A percentile compares a stretch with the other conserved stretches of the same genome.
These are phyloP conservation scores for Atherinosoma microstoma DNA, from an alignment of 2,797 vertebrate species.

Conservation along the genomic window DNA sequence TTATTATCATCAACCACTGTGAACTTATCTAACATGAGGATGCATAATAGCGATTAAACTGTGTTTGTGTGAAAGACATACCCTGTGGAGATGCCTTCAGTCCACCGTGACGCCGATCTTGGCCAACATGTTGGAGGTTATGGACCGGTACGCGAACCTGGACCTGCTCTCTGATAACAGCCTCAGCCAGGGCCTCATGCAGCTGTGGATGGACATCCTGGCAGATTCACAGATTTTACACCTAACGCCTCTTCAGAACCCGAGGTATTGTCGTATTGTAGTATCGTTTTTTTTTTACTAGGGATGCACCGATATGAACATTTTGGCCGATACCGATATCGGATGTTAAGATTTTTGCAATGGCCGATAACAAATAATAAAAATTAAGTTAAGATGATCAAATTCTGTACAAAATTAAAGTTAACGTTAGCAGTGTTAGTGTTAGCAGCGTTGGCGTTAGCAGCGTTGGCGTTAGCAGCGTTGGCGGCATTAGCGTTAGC, in stretches of 20 bases:
- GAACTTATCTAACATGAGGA: neutral
- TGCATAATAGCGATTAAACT: neutral
- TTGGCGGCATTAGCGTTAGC: too few relatives aligned
- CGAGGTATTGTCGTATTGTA: conserved; percentile 75
- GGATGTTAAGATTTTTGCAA: too few relatives aligned
- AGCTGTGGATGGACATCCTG: conserved; percentile 83
- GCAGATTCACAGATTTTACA: conserved; percentile 73
- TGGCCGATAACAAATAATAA: too few relatives aligned
- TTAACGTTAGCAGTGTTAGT: too few relatives aligned
- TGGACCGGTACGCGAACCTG: conserved; percentile 81
- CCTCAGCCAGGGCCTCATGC: conserved; percentile 58
- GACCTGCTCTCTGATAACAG: conserved; percentile 66
- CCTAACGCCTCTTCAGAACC: conserved; percentile 50
- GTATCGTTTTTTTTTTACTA: too few relatives aligned
- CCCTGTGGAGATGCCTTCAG: conserved; percentile 83
- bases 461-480: too few relatives aligned
- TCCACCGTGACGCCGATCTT: conserved; percentile 73
- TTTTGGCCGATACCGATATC: too few relatives aligned
- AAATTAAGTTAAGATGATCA: too few relatives aligned
- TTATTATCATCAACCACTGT: neutral
- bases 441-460: too few relatives aligned
- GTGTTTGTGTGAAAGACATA: conserved; percentile 68
- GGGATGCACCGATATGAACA: too few relatives aligned
- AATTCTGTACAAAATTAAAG: too few relatives aligned
- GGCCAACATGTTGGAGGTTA: conserved; percentile 72